These are phyloP conservation scores for Arctia plantaginis DNA, from an alignment of 2,888 invertebrate species.

Conservation along the genomic window DNA sequence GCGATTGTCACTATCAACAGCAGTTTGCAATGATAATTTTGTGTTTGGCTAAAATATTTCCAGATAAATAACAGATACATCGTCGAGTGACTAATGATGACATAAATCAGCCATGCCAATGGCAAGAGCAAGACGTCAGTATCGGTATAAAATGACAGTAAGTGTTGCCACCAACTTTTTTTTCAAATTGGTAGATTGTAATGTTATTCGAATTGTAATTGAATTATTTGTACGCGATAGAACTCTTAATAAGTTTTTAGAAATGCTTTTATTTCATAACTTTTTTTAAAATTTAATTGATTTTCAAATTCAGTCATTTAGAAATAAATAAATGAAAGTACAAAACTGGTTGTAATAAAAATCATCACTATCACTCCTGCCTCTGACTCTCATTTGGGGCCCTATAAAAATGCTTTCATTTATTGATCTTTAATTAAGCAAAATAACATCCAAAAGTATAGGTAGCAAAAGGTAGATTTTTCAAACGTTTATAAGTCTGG, in stretches of 20 bases:
- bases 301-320: too few relatives aligned
- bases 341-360: too few relatives aligned
- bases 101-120: conserved; percentile 46
- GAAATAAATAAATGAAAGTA: too few relatives aligned
- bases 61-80: conserved; percentile 60
- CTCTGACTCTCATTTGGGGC: too few relatives aligned
- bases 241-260: too few relatives aligned
- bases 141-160: conserved; percentile 4
- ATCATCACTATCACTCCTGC: too few relatives aligned
- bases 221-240: too few relatives aligned
- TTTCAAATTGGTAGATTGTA: background rate
- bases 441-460: too few relatives aligned
- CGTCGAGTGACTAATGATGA: conserved; percentile 67
- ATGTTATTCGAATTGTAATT: background rate
- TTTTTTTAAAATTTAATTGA: too few relatives aligned
- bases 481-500: background rate
- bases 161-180: background rate
- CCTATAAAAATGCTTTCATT: too few relatives aligned
- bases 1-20: conserved; percentile 51
- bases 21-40: conserved; percentile 66
- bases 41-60: conserved; percentile 62
- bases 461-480: background rate
- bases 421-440: too few relatives aligned
- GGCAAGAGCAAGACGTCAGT: conserved; percentile 16
- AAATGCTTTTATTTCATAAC: too few relatives aligned